Evolutionary conservation across 1,140 invertebrate species (phyloP).

Genomic region (Mylabris phalerata): DNA sequence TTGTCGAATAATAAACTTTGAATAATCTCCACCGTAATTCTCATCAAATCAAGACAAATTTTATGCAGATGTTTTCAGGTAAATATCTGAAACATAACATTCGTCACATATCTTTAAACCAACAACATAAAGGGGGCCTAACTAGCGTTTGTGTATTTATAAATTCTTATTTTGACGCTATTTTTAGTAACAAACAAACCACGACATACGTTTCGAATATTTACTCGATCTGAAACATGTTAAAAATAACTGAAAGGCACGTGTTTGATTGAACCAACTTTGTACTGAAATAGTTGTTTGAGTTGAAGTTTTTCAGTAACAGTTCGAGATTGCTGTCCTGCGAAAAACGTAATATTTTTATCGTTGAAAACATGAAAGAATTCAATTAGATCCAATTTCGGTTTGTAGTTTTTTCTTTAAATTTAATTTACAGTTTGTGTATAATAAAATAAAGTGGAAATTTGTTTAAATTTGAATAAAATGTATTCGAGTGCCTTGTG

Average conservation of each 20-base stretch:
- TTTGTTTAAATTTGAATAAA: no score
- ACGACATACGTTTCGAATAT: constrained; percentile 27
- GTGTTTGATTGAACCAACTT: constrained; percentile 2
- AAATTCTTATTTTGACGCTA: constrained; percentile 30
- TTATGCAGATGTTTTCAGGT: no score
- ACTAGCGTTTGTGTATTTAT: constrained; percentile 19
- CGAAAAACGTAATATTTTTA: no score
- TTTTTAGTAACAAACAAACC: constrained; percentile 24
- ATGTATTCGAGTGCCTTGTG: not conserved
- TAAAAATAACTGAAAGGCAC: constrained; percentile 25
- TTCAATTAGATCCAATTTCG: no score
- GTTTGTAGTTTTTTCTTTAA: no score
- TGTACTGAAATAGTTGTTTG: not conserved
- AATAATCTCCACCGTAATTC: no score
- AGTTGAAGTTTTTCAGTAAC: not conserved
- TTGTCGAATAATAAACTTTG: no score
- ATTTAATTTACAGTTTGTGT: no score
- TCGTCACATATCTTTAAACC: constrained; percentile 14
- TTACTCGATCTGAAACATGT: constrained; percentile 22
- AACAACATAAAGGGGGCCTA: not conserved
- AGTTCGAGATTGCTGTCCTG: no score
- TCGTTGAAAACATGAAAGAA: no score
- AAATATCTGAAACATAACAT: constrained; percentile 1
- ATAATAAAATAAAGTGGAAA: no score
- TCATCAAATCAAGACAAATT: no score